Conservation (phyloP, 2,113 vertebrate species). For the Oryctolagus cuniculus region mOryCun1.1 NC_091441.1:109354001-109354500, state of each 20-base stretch:
- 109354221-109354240: background rate
- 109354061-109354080: background rate
- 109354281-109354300: background rate
- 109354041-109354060: too few species aligned
- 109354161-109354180: background rate
- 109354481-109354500: too few species aligned
- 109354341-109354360: background rate
- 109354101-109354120: background rate
- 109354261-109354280: background rate
- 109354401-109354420: background rate
- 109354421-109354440: background rate
- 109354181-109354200: background rate
- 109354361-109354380: background rate
- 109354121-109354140: background rate
- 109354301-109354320: background rate
- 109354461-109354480: background rate
- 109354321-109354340: background rate
- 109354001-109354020: too few species aligned
- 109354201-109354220: background rate
- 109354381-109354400: background rate
- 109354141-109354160: background rate
- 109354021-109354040: too few species aligned
- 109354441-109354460: background rate
- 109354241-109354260: background rate
- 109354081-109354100: background rate